Evolutionary conservation across 2,888 invertebrate species (phyloP), one percentile per base, ranked within the genome.

Genomic region (Cenopis cana): DNA sequence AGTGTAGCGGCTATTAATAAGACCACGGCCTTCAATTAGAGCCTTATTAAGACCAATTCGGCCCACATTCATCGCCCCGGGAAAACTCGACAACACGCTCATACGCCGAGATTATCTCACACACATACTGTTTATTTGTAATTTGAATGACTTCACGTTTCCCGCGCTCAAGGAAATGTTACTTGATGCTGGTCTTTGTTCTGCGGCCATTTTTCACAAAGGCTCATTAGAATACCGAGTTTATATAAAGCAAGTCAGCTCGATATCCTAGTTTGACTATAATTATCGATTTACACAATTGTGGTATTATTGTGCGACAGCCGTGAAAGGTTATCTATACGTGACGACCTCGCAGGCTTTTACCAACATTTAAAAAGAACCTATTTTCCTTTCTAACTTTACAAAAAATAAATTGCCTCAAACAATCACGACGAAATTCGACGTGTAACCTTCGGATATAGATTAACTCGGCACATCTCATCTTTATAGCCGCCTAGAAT

Each of bases 131-230:
- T 56, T 71, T 68, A 55, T 72, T 73, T 67, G 73, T 73, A 62
- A 74, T 75, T 73, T 61, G 66, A 85, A 83, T 84, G 81, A 82
- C 78, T 83, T 79, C 76, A 79, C 78, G 81, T 85, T 87, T 88
- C 85, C 83, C 86, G 85, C 84, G 81, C 83, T 86, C 84, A 87
- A 86, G 87, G 85, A 88, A 89, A 88, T 87, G 80, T 76, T 78
- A 79, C 73, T 70, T 61, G 68, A 33, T 70, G 71, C 69, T 72
- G 69, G 64, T 82, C 82, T 86, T 85, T 85, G 84, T 85, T 83
- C 74, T 73, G 41, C 61, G 71, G 69, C 36, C 20, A 56, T 71
- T 75, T 76, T 82, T 84, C 82, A 82, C 81, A 72, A 68, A 77
- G 70, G 74, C 73, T 71, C 78, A 85, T 86, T 85, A 86, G 75